A percentile compares a stretch with the other conserved stretches of the same genome.
Evolutionary conservation across 2,797 vertebrate genomes (phyloP).

Genomic region (Acridotheres tristis): DNA sequence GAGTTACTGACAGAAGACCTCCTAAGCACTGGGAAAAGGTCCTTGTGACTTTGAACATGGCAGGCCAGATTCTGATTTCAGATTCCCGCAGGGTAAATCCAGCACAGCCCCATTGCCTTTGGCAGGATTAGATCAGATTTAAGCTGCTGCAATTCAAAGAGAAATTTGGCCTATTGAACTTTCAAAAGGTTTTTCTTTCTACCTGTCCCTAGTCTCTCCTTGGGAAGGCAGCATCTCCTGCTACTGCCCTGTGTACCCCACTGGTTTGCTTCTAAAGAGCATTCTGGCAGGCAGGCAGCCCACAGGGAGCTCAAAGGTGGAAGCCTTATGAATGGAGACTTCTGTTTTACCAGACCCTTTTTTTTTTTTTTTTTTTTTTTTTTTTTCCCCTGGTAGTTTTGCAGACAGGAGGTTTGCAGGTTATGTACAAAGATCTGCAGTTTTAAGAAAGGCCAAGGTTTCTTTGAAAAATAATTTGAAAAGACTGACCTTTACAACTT

Average conservation of each 20-base stretch:
- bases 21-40: not conserved
- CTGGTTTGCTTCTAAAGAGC: not conserved
- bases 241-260: not conserved
- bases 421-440: not conserved
- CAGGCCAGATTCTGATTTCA: conserved; percentile 5
- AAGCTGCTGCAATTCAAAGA: not conserved
- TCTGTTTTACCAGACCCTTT: not conserved
- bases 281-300: not conserved
- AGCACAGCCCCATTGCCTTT: not conserved
- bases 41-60: not conserved
- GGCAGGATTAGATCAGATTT: conserved; percentile 42
- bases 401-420: not conserved
- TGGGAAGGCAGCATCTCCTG: not conserved
- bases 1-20: not conserved
- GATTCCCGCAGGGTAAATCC: not conserved
- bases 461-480: conserved; percentile 25
- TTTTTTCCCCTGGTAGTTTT: not conserved
- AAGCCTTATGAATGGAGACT: not conserved
- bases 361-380: not conserved
- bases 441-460: conserved; percentile 34
- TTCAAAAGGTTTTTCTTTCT: conserved; percentile 3
- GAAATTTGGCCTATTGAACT: conserved; percentile 18
- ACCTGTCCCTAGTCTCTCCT: not conserved
- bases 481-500: conserved; percentile 47
- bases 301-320: not conserved